Percentiles rank a stretch among this genome's conserved stretches.
Evolutionary conservation across 2,888 invertebrate species (phyloP).

Genomic region (Loripinus fragilis): DNA sequence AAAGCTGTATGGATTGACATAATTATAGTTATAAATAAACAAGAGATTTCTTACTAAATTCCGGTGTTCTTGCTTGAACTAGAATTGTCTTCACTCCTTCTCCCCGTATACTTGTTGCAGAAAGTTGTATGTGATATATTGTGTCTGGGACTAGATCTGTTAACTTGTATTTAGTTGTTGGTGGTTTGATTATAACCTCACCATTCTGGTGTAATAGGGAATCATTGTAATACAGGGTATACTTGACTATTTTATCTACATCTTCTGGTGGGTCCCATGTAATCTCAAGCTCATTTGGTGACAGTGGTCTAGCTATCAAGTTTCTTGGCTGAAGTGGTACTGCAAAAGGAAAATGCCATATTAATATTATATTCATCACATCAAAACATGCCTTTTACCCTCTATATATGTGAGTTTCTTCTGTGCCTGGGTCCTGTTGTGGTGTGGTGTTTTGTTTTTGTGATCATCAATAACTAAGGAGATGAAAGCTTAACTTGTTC

Average conservation of each 20-base stretch:
- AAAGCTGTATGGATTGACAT: constrained; percentile 13
- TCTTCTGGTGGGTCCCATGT: constrained; percentile 95
- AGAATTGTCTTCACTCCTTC: constrained; percentile 98
- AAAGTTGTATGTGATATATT: constrained; percentile 97
- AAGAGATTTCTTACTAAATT: constrained; percentile 93
- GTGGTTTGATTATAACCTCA: constrained; percentile 76
- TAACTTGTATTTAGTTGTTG: constrained; percentile 88
- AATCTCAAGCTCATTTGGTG: constrained; percentile 95
- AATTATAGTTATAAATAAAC: constrained; percentile 6
- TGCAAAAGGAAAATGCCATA: constrained; percentile 85
- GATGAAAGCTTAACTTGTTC: too few relatives aligned
- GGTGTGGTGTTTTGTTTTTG: too few relatives aligned
- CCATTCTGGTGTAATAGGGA: constrained; percentile 77
- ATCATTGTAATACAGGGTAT: constrained; percentile 97
- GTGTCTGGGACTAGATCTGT: constrained; percentile 97
- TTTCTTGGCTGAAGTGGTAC: constrained; percentile 98
- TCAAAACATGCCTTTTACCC: too few relatives aligned
- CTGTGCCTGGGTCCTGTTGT: too few relatives aligned
- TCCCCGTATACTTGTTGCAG: constrained; percentile 94
- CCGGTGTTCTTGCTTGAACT: constrained; percentile 96
- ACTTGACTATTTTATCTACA: constrained; percentile 95
- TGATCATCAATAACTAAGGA: too few relatives aligned
- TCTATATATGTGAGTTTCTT: too few relatives aligned
- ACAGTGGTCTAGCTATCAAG: constrained; percentile 86
- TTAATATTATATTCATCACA: too few relatives aligned